A percentile compares a stretch with the other conserved stretches of the same genome.
Evolutionary conservation across 1,140 invertebrate genomes (phyloP).

Genomic region (Oryctes rhinoceros): DNA sequence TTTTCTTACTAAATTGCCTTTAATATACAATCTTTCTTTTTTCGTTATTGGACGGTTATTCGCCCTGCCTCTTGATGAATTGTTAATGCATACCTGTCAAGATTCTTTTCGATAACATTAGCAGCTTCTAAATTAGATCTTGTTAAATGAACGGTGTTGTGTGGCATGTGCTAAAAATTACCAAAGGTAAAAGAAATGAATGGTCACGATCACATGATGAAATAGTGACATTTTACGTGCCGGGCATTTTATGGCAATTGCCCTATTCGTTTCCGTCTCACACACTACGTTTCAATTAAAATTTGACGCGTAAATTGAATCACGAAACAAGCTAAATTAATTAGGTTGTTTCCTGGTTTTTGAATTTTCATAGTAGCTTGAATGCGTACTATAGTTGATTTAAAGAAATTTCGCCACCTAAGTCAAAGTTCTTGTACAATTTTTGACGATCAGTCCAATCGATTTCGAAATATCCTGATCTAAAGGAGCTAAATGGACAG

Average conservation of each 20-base stretch:
- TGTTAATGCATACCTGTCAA: not conserved
- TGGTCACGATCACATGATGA: not conserved
- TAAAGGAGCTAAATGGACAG: too few species aligned
- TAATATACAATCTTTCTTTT: not conserved
- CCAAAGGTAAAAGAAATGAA: not conserved
- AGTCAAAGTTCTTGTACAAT: too few species aligned
- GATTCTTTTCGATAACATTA: not conserved
- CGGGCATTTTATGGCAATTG: not conserved
- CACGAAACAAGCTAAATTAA: not conserved
- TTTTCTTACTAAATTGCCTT: constrained; percentile 14
- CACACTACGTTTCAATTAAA: not conserved
- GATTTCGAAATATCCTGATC: too few species aligned
- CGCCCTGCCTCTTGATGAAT: not conserved
- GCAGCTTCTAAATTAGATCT: not conserved
- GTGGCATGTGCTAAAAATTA: not conserved
- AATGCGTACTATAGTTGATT: too few species aligned
- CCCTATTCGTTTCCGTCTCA: not conserved
- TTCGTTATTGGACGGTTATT: not conserved
- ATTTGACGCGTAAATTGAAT: not conserved
- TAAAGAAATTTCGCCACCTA: too few species aligned
- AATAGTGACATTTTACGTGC: not conserved
- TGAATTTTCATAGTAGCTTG: too few species aligned
- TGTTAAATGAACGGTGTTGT: not conserved
- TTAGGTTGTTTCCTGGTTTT: not conserved
- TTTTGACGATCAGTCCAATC: too few species aligned